phyloP scores from a whole-genome alignment of 1,140 invertebrate species.

The Aleiodes sp. region DNA sequence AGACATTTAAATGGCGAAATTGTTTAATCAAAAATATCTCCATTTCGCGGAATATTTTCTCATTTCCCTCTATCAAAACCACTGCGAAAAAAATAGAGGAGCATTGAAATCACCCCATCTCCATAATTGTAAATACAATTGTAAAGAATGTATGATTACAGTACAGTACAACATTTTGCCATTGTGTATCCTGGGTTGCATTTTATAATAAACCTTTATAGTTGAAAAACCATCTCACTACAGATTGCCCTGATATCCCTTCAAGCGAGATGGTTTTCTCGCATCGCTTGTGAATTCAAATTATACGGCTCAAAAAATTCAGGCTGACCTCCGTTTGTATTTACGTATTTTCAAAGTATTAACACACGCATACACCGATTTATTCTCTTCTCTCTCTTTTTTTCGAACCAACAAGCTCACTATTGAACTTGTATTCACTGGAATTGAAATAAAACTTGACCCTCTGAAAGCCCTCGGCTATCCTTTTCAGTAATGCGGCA shows the following conservation, averaged over 20 bases:
- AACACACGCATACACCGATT: slow-evolving; percentile 1
- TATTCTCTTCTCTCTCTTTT: not conserved
- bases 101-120: too few species aligned
- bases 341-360: slow-evolving; percentile 7
- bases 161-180: not conserved
- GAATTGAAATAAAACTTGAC: slow-evolving; percentile 13
- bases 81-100: too few species aligned
- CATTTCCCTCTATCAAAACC: too few species aligned
- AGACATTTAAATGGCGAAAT: too few species aligned
- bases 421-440: not conserved
- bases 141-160: not conserved
- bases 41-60: too few species aligned
- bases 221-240: not conserved
- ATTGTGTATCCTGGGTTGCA: not conserved
- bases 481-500: not conserved
- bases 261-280: not conserved
- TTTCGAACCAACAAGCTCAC: not conserved
- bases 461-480: not conserved
- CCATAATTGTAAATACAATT: not conserved
- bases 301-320: slow-evolving; percentile 27
- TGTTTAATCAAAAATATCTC: too few species aligned
- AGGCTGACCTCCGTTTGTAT: slow-evolving; percentile 13
- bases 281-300: slow-evolving; percentile 26
- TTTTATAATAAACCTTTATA: not conserved
- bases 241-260: not conserved